Percentiles rank a stretch among this genome's conserved stretches.
Conservation (phyloP, 1,140 invertebrate species). For the Acromyrmex charruanus region DNA sequence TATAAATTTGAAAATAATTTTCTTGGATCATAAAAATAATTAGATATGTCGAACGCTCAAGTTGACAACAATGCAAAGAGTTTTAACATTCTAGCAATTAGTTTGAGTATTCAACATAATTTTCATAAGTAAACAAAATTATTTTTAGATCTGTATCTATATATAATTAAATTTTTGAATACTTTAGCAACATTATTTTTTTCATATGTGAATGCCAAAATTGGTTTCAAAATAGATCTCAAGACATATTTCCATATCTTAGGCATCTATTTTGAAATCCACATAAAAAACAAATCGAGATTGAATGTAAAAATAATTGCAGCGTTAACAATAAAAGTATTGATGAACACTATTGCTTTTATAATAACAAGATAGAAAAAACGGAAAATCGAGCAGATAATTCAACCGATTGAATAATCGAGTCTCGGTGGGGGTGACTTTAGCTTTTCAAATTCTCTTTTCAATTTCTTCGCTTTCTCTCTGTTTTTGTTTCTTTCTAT, state of each 20-base stretch:
- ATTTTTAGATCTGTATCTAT: too few relatives aligned
- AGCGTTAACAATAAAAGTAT: conserved; percentile 1
- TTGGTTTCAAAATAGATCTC: neutral
- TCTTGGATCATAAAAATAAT: too few relatives aligned
- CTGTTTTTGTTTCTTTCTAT: conserved; percentile 9
- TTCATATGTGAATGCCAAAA: neutral
- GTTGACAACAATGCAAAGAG: too few relatives aligned
- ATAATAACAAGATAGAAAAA: conserved; percentile 12
- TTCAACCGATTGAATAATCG: conserved; percentile 64
- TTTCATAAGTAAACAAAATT: too few relatives aligned
- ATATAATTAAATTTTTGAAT: too few relatives aligned
- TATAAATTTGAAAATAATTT: too few relatives aligned
- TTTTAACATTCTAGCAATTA: too few relatives aligned
- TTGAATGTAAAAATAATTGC: neutral
- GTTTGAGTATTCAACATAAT: too few relatives aligned
- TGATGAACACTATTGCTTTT: conserved; percentile 29
- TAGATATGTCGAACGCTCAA: too few relatives aligned
- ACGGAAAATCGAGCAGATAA: conserved; percentile 28
- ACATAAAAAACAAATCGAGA: neutral
- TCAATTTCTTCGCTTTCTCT: conserved; percentile 33
- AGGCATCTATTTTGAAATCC: neutral
- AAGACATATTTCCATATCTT: neutral
- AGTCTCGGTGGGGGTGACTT: conserved; percentile 41
- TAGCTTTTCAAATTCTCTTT: conserved; percentile 21
- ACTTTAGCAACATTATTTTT: too few relatives aligned